Base-by-base conservation (phyloP, 2,113 vertebrate species). In the Microtus richardsoni region DNA sequence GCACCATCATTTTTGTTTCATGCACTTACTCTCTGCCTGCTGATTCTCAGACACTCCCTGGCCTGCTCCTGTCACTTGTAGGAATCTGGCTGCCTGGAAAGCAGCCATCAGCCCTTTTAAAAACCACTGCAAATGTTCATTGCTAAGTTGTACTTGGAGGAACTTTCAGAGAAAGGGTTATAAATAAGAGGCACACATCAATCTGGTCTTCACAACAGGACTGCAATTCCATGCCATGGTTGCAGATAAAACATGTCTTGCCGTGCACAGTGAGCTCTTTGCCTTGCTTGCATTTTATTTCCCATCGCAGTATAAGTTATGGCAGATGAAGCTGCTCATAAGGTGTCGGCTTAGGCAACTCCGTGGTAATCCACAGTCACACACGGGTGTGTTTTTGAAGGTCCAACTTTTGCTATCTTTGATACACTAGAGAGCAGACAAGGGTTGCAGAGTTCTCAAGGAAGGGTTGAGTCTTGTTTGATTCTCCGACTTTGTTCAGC, bases 241-340 rank as follows among this genome's bases (percentile, higher is more conserved):
- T 96, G 85, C 92, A 97, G 96, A 97, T 97, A 96, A 97, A 98
- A 92, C 93, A 97, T 93, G 96, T 97, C 97, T 97, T 95, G 91
- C 91, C 80, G 78, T 94, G 97, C 97, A 87, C 97, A 96, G 96
- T 92, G 95, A 97, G 96, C 88, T 49, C 66, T 95, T 68, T 7
- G 16, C 82, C 30, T 2, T 3, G 52, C 94, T 60, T 66, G 90
- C 88, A 44, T 95, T 97, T 96, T 94, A 97, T 96, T 97, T 96
- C 94, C 96, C 94, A 94, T 95, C 96, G 90, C 80, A 70, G 21
- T 95, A 88, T 95, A 96, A 97, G 89, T 97, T 96, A 97, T 83
- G 90, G 97, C 89, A 85, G 93, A 91, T 78, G 89, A 97, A 94
- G 83, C 90, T 71, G 88, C 94, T 95, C 47, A 12, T 74, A 68